Evolutionary conservation across 2,888 invertebrate genomes (phyloP), one percentile per base, ranked within the genome.

Genomic region (Chaetogeoica ovagalla): DNA sequence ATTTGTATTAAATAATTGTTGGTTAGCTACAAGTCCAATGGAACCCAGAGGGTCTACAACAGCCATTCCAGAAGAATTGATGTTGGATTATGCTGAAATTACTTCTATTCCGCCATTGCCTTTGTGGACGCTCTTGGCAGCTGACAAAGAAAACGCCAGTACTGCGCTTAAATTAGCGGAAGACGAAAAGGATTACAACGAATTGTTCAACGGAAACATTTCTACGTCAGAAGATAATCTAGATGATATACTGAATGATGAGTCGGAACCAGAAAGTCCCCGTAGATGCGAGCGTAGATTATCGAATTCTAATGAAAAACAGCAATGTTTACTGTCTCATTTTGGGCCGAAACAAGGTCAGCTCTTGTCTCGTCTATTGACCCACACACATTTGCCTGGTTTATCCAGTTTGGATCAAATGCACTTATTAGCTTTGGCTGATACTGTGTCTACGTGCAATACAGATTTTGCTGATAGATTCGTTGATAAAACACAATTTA

Each of bases 91-190:
- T 86, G 94, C 97, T 0, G 98, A 99, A 87, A 93, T 98, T 82
- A 95, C 95, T 2, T 96, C 98, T n/a, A 97, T 99, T 83, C 97
- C 99, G 0, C 98, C 99, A 0, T 88, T 99, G 74, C 99, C 99
- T 0, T 88, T 99, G 30, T 98, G 97, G 94, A 97, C 97, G 4
- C 88, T 99, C 1, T 88, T 99, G 11, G 94, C 95, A 52, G 98
- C 98, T 0, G 99, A 99, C 86, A 93, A 93, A 84, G 95, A 95
- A 86, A 90, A 91, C n/a, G 87, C 90, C 0, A 88, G 72, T 74
- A 69, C 82, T 73, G 81, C 73, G 23, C 71, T 82, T 15, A 71
- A 82, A 4, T 74, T 83, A 69, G 87, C 87, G 52, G 87, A 87
- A 65, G 87, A 87, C 60, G 73, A 74, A 43, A 86, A 91, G 89